Base-by-base conservation (phyloP, 2,888 invertebrate genomes). In the Eudemis profundana region DNA sequence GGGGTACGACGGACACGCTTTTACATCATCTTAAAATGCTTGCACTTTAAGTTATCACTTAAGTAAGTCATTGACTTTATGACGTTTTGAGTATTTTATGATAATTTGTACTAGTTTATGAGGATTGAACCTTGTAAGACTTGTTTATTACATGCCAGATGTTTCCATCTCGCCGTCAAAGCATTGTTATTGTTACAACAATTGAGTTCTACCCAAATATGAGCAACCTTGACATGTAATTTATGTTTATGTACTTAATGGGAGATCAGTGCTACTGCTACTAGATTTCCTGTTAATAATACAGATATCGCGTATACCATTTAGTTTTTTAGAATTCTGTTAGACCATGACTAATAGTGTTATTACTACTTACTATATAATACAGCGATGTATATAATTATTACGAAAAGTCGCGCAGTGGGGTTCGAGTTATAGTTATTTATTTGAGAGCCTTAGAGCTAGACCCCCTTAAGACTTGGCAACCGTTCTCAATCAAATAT, bases 11-110 rank as follows among this genome's bases (percentile, higher is more conserved):
- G 44, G 12, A 53, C 51, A 51, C 51, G 44, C 51, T 61, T 51
- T 42, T 44, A 40, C 27, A 27, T 60, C 49, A 61, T 42, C 23
- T 33, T 42, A 50, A 61, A 61, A 61, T 61, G 40, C 61, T 51
- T 61, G 44, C 61, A 61, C 61, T 61, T 61, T 61, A 53, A 51
- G 61, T 61, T 61, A 23, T 33, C 44, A 44, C 61, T 53, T 44
- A 23, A 15, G 14, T 61, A 44, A 61, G 42, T 44, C 36, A 44
- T 61, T 21, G 42, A 21, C 51, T 51, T 53, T 47, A 56, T 27
- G 38, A 56, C 29, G 17, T 56, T 54, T 46, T 19, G 27, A 54
- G 47, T 62, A 59, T 62, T 56, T 62, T 49, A 36, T 47, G 54
- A 47, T 53, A 62, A 14, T 29, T 42, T 29, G 27, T 12, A 12